These are phyloP conservation scores for Lydus trimaculatus DNA, from an alignment of 2,888 invertebrate genomes.

Conservation along the genomic window DNA sequence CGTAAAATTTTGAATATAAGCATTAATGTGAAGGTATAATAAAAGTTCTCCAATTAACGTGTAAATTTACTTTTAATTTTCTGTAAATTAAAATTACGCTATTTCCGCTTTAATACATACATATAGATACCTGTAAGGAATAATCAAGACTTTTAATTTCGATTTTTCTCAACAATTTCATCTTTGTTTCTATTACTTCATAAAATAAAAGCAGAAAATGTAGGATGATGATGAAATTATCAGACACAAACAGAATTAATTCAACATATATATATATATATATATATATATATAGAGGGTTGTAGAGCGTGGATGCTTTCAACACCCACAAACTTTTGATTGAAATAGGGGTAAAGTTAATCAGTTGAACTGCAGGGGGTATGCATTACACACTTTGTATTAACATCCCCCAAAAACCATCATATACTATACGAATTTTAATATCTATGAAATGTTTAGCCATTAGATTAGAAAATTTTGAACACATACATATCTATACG, in stretches of 20 bases:
- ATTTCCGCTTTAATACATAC: not conserved
- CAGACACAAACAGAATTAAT: not conserved
- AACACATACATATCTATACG: not conserved
- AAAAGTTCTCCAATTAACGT: too few species aligned
- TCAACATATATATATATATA: not conserved
- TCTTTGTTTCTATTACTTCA: not conserved
- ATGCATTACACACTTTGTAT: conserved; percentile 28
- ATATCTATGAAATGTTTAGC: not conserved
- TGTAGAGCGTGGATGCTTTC: not conserved
- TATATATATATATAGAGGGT: not conserved
- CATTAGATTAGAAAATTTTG: not conserved
- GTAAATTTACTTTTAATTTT: not conserved
- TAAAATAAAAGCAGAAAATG: not conserved
- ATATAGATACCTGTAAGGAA: not conserved
- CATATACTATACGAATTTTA: not conserved
- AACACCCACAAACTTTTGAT: conserved; percentile 25
- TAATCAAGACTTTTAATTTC: not conserved
- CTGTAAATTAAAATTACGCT: not conserved
- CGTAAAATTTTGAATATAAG: too few species aligned
- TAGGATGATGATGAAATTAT: not conserved
- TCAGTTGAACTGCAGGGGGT: conserved; percentile 33
- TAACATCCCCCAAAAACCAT: not conserved
- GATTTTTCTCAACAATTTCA: not conserved
- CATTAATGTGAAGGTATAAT: too few species aligned
- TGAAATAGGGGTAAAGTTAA: conserved; percentile 35